Evolutionary conservation across 2,113 vertebrate genomes (phyloP).

Genomic region (Panthera tigris): DNA sequence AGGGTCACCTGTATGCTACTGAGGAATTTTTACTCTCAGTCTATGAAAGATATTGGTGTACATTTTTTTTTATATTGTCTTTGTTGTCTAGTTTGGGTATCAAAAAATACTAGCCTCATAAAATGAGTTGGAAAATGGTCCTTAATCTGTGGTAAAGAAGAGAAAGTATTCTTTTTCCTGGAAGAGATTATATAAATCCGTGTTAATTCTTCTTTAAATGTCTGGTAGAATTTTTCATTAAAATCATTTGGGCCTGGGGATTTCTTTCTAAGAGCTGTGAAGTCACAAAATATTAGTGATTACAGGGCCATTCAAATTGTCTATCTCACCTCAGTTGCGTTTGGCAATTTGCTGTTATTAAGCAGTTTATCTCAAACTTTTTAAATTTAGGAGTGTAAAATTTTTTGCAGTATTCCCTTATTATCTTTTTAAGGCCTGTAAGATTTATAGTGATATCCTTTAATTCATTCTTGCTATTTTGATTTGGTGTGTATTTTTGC

Average conservation of each 20-base stretch:
- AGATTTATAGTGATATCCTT: not conserved
- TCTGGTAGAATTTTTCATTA: not conserved
- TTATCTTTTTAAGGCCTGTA: not conserved
- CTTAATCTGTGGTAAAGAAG: too few species aligned
- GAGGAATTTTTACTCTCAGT: not conserved
- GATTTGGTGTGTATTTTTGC: not conserved
- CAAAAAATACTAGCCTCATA: not conserved
- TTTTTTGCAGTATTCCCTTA: not conserved
- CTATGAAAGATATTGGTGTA: not conserved
- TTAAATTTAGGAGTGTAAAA: not conserved
- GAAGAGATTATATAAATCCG: too few species aligned
- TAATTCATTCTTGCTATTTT: not conserved
- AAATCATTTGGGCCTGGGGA: not conserved
- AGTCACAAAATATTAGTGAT: not conserved
- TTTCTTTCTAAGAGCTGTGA: not conserved
- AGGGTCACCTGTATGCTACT: not conserved
- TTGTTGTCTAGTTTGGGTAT: not conserved
- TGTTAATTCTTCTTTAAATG: not conserved
- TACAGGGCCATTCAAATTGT: not conserved
- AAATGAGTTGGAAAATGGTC: too few species aligned
- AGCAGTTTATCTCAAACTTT: not conserved
- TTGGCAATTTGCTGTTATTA: not conserved
- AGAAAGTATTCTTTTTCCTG: too few species aligned
- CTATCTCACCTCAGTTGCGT: not conserved
- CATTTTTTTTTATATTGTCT: not conserved